phyloP scores from a whole-genome alignment of 2,797 vertebrate genomes.

The Falco peregrinus region DNA sequence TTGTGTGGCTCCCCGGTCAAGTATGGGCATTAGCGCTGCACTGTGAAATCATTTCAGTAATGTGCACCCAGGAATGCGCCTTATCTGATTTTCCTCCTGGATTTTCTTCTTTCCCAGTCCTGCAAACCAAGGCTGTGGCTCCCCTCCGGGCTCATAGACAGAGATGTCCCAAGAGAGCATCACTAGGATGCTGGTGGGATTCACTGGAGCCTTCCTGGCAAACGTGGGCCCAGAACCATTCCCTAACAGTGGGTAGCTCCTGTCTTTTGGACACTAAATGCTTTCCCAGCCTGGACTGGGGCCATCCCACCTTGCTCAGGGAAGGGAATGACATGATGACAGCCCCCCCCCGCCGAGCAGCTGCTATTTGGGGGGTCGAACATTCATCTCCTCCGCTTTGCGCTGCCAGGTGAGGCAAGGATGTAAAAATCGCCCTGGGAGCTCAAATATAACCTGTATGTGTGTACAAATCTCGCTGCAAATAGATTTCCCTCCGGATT shows the following conservation, averaged over 20 bases:
- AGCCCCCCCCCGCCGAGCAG: neutral
- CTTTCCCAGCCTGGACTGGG: neutral
- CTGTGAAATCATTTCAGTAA: neutral
- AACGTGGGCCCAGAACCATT: accelerated
- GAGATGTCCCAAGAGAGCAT: neutral
- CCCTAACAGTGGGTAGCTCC: accelerated
- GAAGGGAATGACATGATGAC: neutral
- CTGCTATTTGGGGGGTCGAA: neutral
- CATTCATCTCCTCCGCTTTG: neutral
- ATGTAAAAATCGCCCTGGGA: neutral
- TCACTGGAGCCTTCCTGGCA: accelerated
- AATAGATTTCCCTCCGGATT: neutral
- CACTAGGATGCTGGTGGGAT: neutral
- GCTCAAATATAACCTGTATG: neutral
- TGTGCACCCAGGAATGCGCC: conserved; percentile 28
- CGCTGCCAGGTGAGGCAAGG: accelerated
- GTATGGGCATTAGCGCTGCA: neutral
- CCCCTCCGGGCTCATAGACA: accelerated
- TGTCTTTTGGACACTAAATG: neutral
- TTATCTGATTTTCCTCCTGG: conserved; percentile 46
- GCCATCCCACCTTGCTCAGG: accelerated
- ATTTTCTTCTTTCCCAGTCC: neutral
- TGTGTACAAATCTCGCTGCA: neutral
- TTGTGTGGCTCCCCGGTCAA: conserved; percentile 34
- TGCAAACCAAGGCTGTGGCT: neutral